Evolutionary conservation across 2,113 vertebrate genomes (phyloP).

Genomic region (Opisthocomus hoazin): DNA sequence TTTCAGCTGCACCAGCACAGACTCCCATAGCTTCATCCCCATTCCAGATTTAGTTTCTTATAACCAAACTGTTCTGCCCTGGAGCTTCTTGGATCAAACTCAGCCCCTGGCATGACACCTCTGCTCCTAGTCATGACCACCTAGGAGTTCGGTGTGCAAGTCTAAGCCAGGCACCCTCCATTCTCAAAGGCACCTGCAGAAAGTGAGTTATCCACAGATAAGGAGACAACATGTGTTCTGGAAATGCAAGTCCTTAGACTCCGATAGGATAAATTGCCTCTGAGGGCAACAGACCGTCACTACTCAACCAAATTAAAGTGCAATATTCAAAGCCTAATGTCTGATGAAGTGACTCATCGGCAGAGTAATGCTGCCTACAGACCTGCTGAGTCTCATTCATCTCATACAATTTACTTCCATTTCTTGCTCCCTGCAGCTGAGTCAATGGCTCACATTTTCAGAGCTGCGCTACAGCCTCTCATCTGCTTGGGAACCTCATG

Average conservation of each 20-base stretch:
- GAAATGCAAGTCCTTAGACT: not conserved
- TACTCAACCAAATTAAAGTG: slow-evolving; percentile 51
- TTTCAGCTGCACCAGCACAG: not conserved
- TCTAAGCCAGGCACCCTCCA: not conserved
- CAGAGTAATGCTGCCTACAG: slow-evolving; percentile 37
- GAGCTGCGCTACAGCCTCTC: not conserved
- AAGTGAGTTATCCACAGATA: not conserved
- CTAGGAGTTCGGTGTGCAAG: not conserved
- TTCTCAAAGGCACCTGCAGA: not conserved
- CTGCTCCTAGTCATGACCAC: not conserved
- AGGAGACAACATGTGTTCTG: not conserved
- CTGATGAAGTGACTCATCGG: slow-evolving; percentile 48
- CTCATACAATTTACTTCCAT: slow-evolving; percentile 11
- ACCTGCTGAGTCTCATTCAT: slow-evolving; percentile 30
- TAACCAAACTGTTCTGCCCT: not conserved
- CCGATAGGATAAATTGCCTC: slow-evolving; percentile 7
- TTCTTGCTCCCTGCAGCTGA: slow-evolving; percentile 31
- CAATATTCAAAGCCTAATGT: slow-evolving; percentile 46
- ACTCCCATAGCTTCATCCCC: not conserved
- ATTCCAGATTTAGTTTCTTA: not conserved
- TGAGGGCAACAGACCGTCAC: slow-evolving; percentile 10
- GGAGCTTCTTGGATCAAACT: not conserved
- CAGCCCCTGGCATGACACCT: not conserved
- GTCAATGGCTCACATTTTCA: not conserved
- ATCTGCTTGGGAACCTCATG: not conserved